Conservation (phyloP, 2,797 vertebrate species). For the Crocodylus rhombifer region DNA sequence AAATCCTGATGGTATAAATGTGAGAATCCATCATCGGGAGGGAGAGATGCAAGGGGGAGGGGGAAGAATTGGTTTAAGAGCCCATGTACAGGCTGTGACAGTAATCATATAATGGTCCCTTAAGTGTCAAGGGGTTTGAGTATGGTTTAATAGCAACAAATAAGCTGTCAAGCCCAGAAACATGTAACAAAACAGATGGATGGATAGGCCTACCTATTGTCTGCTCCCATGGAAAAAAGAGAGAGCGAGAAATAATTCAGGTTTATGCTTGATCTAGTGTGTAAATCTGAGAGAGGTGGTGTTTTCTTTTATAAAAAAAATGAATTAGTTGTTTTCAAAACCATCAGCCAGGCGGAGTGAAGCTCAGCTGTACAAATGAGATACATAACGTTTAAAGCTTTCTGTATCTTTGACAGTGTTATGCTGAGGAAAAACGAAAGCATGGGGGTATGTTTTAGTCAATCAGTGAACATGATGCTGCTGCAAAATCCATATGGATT, state of each 20-base stretch:
- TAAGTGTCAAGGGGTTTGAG: conserved; percentile 55
- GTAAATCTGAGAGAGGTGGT: conserved; percentile 55
- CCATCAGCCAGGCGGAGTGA: not conserved
- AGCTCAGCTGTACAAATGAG: conserved; percentile 8
- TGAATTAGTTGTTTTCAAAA: conserved; percentile 31
- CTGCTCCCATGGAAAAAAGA: conserved; percentile 24
- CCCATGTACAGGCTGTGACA: conserved; percentile 32
- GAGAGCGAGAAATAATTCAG: conserved; percentile 18
- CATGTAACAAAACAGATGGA: not conserved
- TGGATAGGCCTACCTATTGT: conserved; percentile 40
- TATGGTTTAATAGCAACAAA: conserved; percentile 26
- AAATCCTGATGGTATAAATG: conserved; percentile 37
- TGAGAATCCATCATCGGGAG: conserved; percentile 46
- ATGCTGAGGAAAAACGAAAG: not conserved
- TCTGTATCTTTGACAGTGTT: not conserved
- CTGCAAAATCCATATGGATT: accelerated
- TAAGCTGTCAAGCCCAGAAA: conserved; percentile 15
- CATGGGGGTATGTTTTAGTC: accelerated
- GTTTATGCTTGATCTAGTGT: conserved; percentile 43
- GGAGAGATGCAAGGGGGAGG: not conserved
- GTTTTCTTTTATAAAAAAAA: conserved; percentile 39
- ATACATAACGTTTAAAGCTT: not conserved
- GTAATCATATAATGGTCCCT: conserved; percentile 45
- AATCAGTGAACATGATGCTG: accelerated
- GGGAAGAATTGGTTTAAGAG: conserved; percentile 47